A percentile compares a stretch with the other conserved stretches of the same genome.
These are phyloP conservation scores for Heliconius nattereri DNA, from an alignment of 1,140 invertebrate species.

Conservation along the genomic window DNA sequence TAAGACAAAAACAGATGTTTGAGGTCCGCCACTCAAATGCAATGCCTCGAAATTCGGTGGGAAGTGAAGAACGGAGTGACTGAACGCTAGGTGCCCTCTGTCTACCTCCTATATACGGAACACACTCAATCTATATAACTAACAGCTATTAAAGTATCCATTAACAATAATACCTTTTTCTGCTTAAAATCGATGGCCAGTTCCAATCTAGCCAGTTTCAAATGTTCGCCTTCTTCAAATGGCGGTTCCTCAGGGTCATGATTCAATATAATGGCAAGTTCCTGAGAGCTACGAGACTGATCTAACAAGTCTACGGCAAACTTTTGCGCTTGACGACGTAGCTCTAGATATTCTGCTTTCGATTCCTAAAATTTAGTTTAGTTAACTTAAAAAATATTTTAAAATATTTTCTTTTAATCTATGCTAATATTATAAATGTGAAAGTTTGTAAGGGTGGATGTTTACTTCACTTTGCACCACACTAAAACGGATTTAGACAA, in stretches of 20 bases:
- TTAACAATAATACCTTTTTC: conserved; percentile 86
- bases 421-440: too few relatives aligned
- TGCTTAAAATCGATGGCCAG: conserved; percentile 96
- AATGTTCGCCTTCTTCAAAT: conserved; percentile 86
- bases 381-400: neutral
- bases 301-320: conserved; percentile 95
- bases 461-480: too few relatives aligned
- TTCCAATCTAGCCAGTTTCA: conserved; percentile 91
- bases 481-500: too few relatives aligned
- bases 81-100: neutral
- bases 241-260: conserved; percentile 87
- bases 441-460: too few relatives aligned
- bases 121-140: too few relatives aligned
- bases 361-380: conserved; percentile 83
- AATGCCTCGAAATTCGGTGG: too few relatives aligned
- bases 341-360: conserved; percentile 89
- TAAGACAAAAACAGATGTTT: neutral
- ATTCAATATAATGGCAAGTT: conserved; percentile 95
- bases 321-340: conserved; percentile 92
- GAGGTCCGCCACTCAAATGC: neutral
- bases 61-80: neutral
- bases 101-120: neutral
- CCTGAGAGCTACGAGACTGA: conserved; percentile 93
- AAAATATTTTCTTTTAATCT: too few relatives aligned
- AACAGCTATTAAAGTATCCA: neutral